These are phyloP conservation scores for Stenodera caucasica DNA, from an alignment of 2,888 invertebrate species.

Conservation along the genomic window DNA sequence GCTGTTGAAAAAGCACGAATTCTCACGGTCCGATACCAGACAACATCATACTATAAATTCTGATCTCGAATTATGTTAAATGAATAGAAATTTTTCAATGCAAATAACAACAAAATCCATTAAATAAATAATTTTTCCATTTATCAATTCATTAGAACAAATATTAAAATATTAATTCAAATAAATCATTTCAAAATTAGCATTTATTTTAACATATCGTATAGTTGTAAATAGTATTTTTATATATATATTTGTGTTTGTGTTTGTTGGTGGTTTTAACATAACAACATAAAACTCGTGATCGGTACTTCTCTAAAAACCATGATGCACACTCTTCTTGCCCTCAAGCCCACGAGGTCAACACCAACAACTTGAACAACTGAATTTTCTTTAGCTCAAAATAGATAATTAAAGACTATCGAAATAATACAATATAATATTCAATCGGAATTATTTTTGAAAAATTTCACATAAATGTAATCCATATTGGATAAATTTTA, in stretches of 20 bases:
- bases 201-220: background rate
- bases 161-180: background rate
- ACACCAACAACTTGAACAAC: slow-evolving; percentile 10
- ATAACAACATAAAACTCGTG: slow-evolving; percentile 32
- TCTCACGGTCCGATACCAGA: slow-evolving; percentile 41
- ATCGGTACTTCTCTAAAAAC: slow-evolving; percentile 31
- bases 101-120: background rate
- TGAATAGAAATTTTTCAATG: background rate
- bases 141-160: background rate
- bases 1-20: slow-evolving; percentile 39
- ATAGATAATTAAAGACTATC: slow-evolving; percentile 2
- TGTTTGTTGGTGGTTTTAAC: background rate
- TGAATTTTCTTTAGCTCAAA: slow-evolving; percentile 8
- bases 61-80: no score
- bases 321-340: slow-evolving; percentile 15
- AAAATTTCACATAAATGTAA: background rate
- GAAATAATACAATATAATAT: background rate
- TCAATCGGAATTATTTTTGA: background rate
- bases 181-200: background rate
- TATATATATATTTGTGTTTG: background rate
- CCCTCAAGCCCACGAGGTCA: slow-evolving; percentile 17
- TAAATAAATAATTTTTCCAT: background rate
- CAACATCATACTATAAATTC: slow-evolving; percentile 28
- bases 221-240: background rate
- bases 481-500: no score